phyloP scores from a whole-genome alignment of 2,888 invertebrate genomes.

The Blera fallax region DNA sequence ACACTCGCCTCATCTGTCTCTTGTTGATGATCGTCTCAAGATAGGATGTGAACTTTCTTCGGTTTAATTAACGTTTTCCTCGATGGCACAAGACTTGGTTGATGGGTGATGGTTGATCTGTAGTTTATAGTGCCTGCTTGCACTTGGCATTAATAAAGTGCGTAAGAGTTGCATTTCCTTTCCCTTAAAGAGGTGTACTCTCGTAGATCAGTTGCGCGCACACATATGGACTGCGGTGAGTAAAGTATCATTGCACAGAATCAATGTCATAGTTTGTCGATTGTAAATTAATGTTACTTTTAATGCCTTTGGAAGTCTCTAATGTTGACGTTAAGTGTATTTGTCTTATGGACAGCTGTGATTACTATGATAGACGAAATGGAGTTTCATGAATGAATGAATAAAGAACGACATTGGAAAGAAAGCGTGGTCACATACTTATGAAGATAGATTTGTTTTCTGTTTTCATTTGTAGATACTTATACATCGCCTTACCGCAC shows the following conservation, averaged over 20 bases:
- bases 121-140: background rate
- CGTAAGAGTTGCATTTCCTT: background rate
- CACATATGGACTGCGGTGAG: background rate
- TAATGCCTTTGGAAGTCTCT: background rate
- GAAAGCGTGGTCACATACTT: background rate
- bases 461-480: too few relatives aligned
- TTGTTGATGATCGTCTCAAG: background rate
- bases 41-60: constrained; percentile 27
- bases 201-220: background rate
- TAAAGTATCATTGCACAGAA: background rate
- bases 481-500: too few relatives aligned
- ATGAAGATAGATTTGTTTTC: too few relatives aligned
- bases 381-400: background rate
- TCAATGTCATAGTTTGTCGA: background rate
- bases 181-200: background rate
- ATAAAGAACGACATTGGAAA: background rate
- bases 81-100: background rate
- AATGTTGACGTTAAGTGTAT: background rate
- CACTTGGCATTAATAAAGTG: constrained; percentile 18
- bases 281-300: background rate
- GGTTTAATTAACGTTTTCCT: constrained; percentile 34
- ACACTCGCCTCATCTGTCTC: background rate
- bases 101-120: background rate
- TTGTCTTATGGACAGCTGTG: background rate
- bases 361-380: background rate